phyloP scores from a whole-genome alignment of 2,113 vertebrate genomes.

The Bagarius yarrelli region DNA sequence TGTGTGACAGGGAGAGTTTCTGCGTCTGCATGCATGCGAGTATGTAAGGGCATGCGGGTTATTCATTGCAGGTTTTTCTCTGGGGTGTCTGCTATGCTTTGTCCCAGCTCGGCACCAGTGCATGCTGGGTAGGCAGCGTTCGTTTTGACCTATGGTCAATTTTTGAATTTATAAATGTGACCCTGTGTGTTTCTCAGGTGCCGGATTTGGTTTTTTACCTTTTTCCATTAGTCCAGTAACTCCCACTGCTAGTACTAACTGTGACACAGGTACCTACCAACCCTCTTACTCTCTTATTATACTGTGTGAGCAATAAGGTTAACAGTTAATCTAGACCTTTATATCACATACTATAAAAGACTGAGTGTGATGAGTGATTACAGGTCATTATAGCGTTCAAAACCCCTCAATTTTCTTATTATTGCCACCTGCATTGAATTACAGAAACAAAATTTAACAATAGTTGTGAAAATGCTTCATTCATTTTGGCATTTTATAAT shows the following conservation, averaged over 20 bases:
- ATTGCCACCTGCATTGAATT: too few relatives aligned
- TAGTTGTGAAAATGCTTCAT: too few relatives aligned
- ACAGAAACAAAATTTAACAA: too few relatives aligned
- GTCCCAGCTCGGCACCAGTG: neutral
- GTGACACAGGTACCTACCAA: slow-evolving; percentile 87
- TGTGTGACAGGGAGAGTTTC: neutral
- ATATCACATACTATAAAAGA: too few relatives aligned
- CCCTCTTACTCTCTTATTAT: slow-evolving; percentile 42
- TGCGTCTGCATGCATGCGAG: slow-evolving; percentile 13
- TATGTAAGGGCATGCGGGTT: slow-evolving; percentile 26
- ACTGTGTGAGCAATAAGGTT: neutral
- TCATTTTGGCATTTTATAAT: too few relatives aligned
- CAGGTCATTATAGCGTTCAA: too few relatives aligned
- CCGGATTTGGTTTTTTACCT: slow-evolving; percentile 91
- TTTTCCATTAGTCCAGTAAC: slow-evolving; percentile 92
- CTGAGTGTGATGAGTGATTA: too few relatives aligned
- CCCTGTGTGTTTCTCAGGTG: slow-evolving; percentile 84
- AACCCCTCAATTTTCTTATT: too few relatives aligned
- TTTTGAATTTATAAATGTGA: slow-evolving; percentile 58
- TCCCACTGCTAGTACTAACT: slow-evolving; percentile 95
- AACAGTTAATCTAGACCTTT: too few relatives aligned
- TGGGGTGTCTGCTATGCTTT: slow-evolving; percentile 28
- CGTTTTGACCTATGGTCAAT: slow-evolving; percentile 12
- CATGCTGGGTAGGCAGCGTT: slow-evolving; percentile 34
- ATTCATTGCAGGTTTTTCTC: slow-evolving; percentile 37